Conservation (phyloP, 2,888 invertebrate species). For the Eutolmus rufibarbis region DNA sequence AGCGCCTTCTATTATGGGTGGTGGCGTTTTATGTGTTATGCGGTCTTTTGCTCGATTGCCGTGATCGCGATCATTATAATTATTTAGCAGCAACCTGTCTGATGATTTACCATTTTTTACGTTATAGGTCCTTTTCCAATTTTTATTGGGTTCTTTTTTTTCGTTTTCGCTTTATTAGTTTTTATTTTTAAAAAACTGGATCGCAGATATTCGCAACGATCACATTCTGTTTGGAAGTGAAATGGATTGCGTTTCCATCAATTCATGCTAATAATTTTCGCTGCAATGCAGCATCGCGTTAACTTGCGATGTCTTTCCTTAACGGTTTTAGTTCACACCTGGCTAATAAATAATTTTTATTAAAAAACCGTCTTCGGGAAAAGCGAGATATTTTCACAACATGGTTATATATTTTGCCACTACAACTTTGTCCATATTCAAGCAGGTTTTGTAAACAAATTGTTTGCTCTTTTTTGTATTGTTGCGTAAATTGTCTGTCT, state of each 20-base stretch:
- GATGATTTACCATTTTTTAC: not conserved
- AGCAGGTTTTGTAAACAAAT: too few species aligned
- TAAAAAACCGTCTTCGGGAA: not conserved
- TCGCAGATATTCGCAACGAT: not conserved
- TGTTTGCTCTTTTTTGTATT: too few species aligned
- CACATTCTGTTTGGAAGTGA: not conserved
- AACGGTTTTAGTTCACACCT: not conserved
- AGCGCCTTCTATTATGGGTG: constrained; percentile 8
- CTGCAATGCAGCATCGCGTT: not conserved
- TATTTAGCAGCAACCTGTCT: not conserved
- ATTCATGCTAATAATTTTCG: not conserved
- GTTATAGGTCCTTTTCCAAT: not conserved
- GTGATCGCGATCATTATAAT: not conserved
- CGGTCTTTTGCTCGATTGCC: not conserved
- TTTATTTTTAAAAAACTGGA: not conserved
- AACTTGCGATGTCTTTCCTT: not conserved
- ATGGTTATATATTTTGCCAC: not conserved
- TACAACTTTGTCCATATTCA: not conserved
- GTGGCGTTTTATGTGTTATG: constrained; percentile 15
- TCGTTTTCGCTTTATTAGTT: not conserved
- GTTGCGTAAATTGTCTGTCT: too few species aligned
- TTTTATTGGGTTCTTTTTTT: not conserved
- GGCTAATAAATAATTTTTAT: not conserved
- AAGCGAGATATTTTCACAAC: not conserved
- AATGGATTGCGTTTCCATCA: not conserved